Conservation (phyloP, 1,140 invertebrate species). For the Leguminivora glycinivorella region DNA sequence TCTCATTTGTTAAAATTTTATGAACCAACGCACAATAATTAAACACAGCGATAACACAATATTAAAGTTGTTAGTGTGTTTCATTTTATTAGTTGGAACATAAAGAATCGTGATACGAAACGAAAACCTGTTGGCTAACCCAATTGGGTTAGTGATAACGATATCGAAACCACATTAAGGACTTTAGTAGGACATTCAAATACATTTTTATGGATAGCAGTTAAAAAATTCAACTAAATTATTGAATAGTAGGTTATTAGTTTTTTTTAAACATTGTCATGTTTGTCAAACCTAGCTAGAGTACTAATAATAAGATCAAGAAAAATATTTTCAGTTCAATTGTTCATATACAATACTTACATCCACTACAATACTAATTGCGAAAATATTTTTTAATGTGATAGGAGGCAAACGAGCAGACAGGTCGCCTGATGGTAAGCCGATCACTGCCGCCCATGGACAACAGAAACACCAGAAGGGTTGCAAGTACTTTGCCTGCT, state of each 20-base stretch:
- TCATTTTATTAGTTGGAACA: constrained; percentile 43
- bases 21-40: background rate
- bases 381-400: no score
- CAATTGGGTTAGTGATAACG: constrained; percentile 25
- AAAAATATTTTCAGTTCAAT: no score
- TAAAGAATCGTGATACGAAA: constrained; percentile 7
- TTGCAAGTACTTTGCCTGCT: no score
- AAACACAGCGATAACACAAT: constrained; percentile 3
- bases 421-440: no score
- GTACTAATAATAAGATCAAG: no score
- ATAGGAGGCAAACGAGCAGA: no score
- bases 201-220: background rate
- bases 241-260: background rate
- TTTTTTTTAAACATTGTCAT: no score
- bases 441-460: no score
- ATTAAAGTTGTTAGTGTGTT: constrained; percentile 11
- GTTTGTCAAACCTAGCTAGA: no score
- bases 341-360: no score
- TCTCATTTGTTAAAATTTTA: background rate
- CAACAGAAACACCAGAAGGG: no score
- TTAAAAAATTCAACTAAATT: background rate
- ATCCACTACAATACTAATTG: no score
- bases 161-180: constrained; percentile 21
- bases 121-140: constrained; percentile 13
- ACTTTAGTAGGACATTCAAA: constrained; percentile 20